phyloP scores from a whole-genome alignment of 2,113 vertebrate genomes.

The cattle (Bos taurus) region ARS-UCD2.0 NC_037345.1:31102501-31103000 shows the following conservation, averaged over 20 bases:
- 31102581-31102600: not conserved
- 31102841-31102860: not conserved
- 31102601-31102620: not conserved
- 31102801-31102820: rapidly evolving
- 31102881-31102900: not conserved
- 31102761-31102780: not conserved
- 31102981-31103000: not conserved
- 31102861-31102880: not conserved
- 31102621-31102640: not conserved
- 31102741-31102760: not conserved
- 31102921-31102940: not conserved
- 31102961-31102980: not conserved
- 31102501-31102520: not conserved
- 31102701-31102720: not conserved
- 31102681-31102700: not conserved
- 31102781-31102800: not conserved
- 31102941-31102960: not conserved
- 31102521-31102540: not conserved
- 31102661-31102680: not conserved
- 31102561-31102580: not conserved
- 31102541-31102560: not conserved
- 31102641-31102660: not conserved
- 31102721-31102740: not conserved
- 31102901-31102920: not conserved
- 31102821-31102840: not conserved